Conservation (phyloP, 2,888 invertebrate species). For the Cacoxenus indagator region DNA sequence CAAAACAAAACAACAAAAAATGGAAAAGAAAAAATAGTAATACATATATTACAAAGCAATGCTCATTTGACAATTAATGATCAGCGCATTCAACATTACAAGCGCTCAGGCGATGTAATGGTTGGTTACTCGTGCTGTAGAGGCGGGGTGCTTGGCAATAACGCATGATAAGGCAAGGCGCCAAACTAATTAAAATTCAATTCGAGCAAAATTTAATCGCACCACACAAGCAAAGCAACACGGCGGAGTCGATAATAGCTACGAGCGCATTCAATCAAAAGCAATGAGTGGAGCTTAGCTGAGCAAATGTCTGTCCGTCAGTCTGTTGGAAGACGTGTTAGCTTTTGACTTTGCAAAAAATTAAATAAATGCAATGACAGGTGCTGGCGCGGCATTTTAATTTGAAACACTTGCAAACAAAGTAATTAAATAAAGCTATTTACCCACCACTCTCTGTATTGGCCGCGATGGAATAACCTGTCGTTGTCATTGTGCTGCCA, state of each 20-base stretch:
- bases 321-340: neutral
- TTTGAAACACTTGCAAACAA: slow-evolving; percentile 7
- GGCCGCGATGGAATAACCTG: neutral
- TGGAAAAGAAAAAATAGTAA: neutral
- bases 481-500: neutral
- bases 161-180: slow-evolving; percentile 29
- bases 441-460: neutral
- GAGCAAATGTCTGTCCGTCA: neutral
- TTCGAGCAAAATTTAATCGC: slow-evolving; percentile 18
- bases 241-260: neutral
- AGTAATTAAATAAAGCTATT: neutral
- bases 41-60: slow-evolving; percentile 10
- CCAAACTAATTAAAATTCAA: slow-evolving; percentile 36
- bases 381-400: slow-evolving; percentile 35
- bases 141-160: neutral
- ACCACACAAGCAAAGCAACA: neutral
- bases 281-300: neutral
- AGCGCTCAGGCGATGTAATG: neutral
- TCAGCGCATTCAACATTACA: slow-evolving; percentile 18
- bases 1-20: neutral
- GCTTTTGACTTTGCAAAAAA: slow-evolving; percentile 5
- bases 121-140: neutral
- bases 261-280: neutral
- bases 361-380: slow-evolving; percentile 28
- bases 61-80: slow-evolving; percentile 14